Evolutionary conservation across 2,888 invertebrate genomes (phyloP).

Genomic region (Agrilus biguttatus): DNA sequence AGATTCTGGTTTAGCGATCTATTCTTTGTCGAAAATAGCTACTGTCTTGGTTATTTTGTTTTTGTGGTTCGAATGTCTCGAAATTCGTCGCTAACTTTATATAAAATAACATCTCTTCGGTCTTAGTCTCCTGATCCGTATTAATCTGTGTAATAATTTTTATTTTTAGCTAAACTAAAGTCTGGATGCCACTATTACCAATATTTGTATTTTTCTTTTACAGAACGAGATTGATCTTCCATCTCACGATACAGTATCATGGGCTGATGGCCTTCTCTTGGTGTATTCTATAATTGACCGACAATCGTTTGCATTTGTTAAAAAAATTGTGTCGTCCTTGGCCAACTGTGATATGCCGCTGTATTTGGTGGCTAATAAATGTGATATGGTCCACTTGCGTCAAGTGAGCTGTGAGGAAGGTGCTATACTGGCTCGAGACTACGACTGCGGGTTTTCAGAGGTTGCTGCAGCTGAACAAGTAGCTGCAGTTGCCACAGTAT

Average conservation of each 20-base stretch:
- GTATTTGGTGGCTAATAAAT: constrained; percentile 80
- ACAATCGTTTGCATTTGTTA: constrained; percentile 69
- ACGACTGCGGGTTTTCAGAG: constrained; percentile 77
- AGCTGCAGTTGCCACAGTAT: constrained; percentile 64
- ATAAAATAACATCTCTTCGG: too few species aligned
- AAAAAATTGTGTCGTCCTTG: constrained; percentile 49
- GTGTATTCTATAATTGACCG: constrained; percentile 86
- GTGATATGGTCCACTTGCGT: constrained; percentile 79
- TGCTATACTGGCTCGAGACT: constrained; percentile 74
- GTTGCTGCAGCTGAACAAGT: constrained; percentile 83
- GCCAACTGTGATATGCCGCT: constrained; percentile 58
- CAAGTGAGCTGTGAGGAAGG: constrained; percentile 82
- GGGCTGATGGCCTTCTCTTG: constrained; percentile 81
- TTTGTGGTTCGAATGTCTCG: too few species aligned
- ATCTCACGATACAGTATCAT: constrained; percentile 54
- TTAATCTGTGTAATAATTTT: too few species aligned
- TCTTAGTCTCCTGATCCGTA: too few species aligned
- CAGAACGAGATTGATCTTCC: constrained; percentile 63
- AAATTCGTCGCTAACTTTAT: too few species aligned
- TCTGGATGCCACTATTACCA: too few species aligned
- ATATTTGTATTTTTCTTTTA: constrained; percentile 9
- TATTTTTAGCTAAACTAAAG: too few species aligned
- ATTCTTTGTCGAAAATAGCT: too few species aligned
- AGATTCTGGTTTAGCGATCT: too few species aligned
- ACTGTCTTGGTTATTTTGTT: too few species aligned